These are phyloP conservation scores for Erythrocercus mccallii DNA, from an alignment of 2,113 vertebrate genomes.

Conservation along the genomic window DNA sequence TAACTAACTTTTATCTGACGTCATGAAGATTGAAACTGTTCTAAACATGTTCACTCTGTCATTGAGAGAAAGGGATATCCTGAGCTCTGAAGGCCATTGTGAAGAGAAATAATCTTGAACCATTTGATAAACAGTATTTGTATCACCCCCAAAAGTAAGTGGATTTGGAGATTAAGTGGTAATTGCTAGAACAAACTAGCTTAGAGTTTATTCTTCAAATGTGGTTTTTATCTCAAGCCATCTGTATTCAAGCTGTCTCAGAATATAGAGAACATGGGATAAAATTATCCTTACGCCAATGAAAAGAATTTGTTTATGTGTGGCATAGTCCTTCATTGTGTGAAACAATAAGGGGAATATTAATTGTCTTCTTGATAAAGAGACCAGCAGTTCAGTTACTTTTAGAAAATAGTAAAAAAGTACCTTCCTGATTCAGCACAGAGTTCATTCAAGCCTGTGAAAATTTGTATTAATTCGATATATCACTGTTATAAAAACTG, in stretches of 20 bases:
- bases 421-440: slow-evolving; percentile 12
- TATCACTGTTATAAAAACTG: slow-evolving; percentile 37
- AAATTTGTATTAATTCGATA: slow-evolving; percentile 58
- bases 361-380: slow-evolving; percentile 21
- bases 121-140: background rate
- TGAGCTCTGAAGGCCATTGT: background rate
- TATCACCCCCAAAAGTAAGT: background rate
- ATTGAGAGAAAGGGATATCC: background rate
- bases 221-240: background rate
- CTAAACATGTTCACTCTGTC: background rate
- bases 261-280: background rate
- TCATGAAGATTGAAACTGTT: background rate
- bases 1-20: background rate
- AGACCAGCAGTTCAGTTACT: background rate
- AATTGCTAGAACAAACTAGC: background rate
- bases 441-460: slow-evolving; percentile 32
- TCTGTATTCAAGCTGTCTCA: background rate
- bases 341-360: slow-evolving; percentile 3
- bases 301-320: background rate
- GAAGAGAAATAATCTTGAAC: background rate
- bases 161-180: background rate
- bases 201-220: background rate
- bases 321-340: background rate
- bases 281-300: background rate
- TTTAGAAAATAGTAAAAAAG: slow-evolving; percentile 3